Base-by-base conservation (phyloP, 2,113 vertebrate genomes). In the Laticauda laticaudata region DNA sequence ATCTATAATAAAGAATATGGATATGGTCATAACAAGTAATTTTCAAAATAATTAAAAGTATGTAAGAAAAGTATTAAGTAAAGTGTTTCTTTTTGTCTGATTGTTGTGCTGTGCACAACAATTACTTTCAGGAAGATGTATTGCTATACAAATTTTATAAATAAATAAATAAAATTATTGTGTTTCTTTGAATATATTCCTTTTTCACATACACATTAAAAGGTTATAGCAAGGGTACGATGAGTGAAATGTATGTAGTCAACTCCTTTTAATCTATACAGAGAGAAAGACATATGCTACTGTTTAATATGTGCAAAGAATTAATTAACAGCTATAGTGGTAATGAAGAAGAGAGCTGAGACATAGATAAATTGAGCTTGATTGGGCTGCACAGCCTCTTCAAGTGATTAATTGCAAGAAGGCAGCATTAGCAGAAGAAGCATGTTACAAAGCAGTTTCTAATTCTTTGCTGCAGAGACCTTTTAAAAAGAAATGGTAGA, bases 401-500 rank as follows among this genome's bases (percentile, higher is more conserved):
- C 69, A 89, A 51, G 34, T 92, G 64, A 94, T 21, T 91, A 93
- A 91, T 55, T 91, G 23, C n/a, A 15, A 91, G 91, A 93, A 91
- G 48, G 54, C 0, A 93, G 34, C 26, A 92, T 90, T 15, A 94
- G 29, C 43, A 34, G 92, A 95, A 89, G 54, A 89, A 93, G 43
- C 54, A 51, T 86, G 55, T 87, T 5, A 0, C 2, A 88, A 3
- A 26, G 15, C 5, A 21, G 8, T 75, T 88, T 39, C n/a, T 93
- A 51, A 69, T 91, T 90, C 51, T 90, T 92, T 93, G 88, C 59
- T 88, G 86, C 45, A 54, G 29, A 0, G 24, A 91, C 4, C 29
- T 94, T 55, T 90, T 48, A 8, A 94, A 93, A 95, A 90, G 26
- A 56, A 87, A 90, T 86, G 24, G 91, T 43, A 93, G 48, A 93